Conservation (phyloP, 2,113 vertebrate species). For the Dipodomys spectabilis region DNA sequence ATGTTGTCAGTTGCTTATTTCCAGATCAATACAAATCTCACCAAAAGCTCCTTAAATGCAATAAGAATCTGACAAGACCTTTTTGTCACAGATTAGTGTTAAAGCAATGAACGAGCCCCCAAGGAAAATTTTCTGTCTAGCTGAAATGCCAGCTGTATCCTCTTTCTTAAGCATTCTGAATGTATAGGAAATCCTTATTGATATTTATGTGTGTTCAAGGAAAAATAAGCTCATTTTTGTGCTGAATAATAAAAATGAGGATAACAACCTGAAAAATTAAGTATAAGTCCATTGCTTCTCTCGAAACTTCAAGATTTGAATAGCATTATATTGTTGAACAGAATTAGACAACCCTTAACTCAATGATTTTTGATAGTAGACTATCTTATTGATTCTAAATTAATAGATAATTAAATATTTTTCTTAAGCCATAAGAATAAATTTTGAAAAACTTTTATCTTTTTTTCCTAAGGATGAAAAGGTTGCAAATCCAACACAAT, state of each 20-base stretch:
- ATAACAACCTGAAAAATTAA: conserved; percentile 24
- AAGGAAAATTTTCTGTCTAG: conserved; percentile 83
- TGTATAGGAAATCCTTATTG: conserved; percentile 75
- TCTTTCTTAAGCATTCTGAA: conserved; percentile 62
- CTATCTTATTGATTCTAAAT: conserved; percentile 23
- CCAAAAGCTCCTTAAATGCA: conserved; percentile 89
- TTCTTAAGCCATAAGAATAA: background rate
- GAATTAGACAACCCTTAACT: conserved; percentile 12
- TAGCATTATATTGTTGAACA: background rate
- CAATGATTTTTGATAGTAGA: conserved; percentile 40
- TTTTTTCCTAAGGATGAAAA: background rate
- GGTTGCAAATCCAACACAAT: background rate
- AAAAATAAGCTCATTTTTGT: conserved; percentile 55
- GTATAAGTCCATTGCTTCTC: conserved; percentile 20
- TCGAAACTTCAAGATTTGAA: background rate
- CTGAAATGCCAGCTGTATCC: conserved; percentile 77
- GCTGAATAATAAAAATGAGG: conserved; percentile 67
- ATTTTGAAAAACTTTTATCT: background rate
- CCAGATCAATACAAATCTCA: conserved; percentile 92
- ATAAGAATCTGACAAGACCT: conserved; percentile 87
- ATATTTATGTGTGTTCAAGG: conserved; percentile 51
- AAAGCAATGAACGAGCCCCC: conserved; percentile 86
- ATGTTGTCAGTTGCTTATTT: conserved; percentile 87
- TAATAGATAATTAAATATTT: conserved; percentile 51
- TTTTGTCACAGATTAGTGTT: conserved; percentile 90